Evolutionary conservation across 2,888 invertebrate species (phyloP).

Genomic region (Microctonus hyperodae): DNA sequence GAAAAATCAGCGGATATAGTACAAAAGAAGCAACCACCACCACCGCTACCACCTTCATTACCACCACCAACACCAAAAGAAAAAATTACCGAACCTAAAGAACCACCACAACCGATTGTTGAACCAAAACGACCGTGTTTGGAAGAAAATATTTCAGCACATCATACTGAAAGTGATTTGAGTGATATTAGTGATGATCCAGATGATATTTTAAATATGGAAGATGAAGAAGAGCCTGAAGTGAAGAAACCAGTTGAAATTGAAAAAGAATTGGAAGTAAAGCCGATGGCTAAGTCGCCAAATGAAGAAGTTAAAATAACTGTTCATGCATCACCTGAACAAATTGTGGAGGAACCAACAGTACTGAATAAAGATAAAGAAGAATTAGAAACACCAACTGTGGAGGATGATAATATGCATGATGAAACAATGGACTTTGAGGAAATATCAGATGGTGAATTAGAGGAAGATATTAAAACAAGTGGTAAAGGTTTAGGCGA

Average conservation of each 20-base stretch:
- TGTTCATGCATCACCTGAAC: conserved; percentile 50
- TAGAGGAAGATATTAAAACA: conserved; percentile 78
- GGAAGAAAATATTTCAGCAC: conserved; percentile 65
- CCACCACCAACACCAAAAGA: conserved; percentile 52
- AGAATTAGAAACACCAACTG: conserved; percentile 51
- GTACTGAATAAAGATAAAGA: conserved; percentile 54
- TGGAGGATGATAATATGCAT: conserved; percentile 76
- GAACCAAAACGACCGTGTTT: conserved; percentile 53
- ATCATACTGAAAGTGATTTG: conserved; percentile 73
- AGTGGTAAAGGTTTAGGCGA: conserved; percentile 80
- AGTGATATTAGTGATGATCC: conserved; percentile 91
- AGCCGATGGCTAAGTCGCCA: conserved; percentile 36
- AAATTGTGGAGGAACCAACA: conserved; percentile 49
- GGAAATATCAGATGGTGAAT: conserved; percentile 88
- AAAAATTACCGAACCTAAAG: conserved; percentile 63
- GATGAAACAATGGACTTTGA: conserved; percentile 84
- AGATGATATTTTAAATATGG: conserved; percentile 84
- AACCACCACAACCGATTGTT: conserved; percentile 53
- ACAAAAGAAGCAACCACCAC: conserved; percentile 48
- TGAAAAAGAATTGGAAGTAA: conserved; percentile 40
- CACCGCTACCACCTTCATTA: not conserved
- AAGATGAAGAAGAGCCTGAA: conserved; percentile 64
- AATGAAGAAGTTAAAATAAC: conserved; percentile 46
- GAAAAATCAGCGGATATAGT: conserved; percentile 57
- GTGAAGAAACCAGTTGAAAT: conserved; percentile 47